Base-by-base conservation (phyloP, 23 tunicate species). In the Ascidia mentula region DNA sequence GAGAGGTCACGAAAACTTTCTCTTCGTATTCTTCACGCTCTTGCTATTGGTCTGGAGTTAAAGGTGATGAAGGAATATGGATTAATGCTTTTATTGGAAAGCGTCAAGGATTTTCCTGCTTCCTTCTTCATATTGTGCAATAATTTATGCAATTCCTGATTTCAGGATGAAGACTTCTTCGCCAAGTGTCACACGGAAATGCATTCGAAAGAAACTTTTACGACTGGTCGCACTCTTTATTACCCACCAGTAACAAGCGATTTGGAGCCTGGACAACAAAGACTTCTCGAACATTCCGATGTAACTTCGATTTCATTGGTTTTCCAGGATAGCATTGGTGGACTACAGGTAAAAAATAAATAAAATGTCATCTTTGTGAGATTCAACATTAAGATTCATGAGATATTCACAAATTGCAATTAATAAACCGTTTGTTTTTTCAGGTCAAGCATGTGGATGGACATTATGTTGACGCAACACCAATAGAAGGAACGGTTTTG, bases 301-400 rank as follows among this genome's bases (percentile, higher is more conserved):
- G 82, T 77, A 82, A 86, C 87, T 12, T 88, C 93, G 18, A 83
- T 88, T 36, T 77, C 93, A 5, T 40, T 88, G 39, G 36, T 88
- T 32, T 82, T 88, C 60, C 93, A 82, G 78, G 93, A 82, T 69
- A 39, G 78, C 37, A 45, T 82, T 35, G 93, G 93, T 18, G 93
- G 93, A 40, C 45, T 88, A 7, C 86, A 88, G 37, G n/a, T n/a
- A 42, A 42, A 42, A 12, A 42, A 42, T 42, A 12, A 9, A 12
- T 42, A 42, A 42, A 42, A n/a, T n/a, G n/a, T n/a, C n/a, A n/a
- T n/a, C n/a, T n/a, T n/a, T n/a, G n/a, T n/a, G n/a, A n/a, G n/a
- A n/a, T n/a, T n/a, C n/a, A n/a, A n/a, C n/a, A n/a, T n/a, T n/a
- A n/a, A n/a, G n/a, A n/a, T n/a, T n/a, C n/a, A n/a, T n/a, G n/a